phyloP scores from a whole-genome alignment of 2,797 vertebrate species.

The Cryptoprocta ferox region DNA sequence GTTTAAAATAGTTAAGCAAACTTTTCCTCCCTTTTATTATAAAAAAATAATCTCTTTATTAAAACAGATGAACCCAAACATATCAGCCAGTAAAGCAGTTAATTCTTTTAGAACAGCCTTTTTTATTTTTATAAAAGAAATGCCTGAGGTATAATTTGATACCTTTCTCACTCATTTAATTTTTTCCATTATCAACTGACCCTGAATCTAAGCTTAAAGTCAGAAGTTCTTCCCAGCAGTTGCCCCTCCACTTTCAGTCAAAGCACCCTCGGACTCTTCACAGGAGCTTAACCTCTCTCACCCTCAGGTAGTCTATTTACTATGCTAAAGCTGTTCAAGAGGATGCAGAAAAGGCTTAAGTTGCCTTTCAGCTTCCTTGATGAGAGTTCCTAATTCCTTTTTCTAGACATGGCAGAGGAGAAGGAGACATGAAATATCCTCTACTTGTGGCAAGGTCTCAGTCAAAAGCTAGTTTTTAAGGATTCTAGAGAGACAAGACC shows the following conservation, averaged over 20 bases:
- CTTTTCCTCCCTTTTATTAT: conserved; percentile 66
- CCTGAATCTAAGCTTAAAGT: conserved; percentile 39
- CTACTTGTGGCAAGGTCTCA: neutral
- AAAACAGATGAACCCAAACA: conserved; percentile 67
- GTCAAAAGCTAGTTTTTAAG: conserved; percentile 27
- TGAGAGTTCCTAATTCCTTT: conserved; percentile 40
- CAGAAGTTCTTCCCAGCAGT: neutral
- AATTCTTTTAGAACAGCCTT: conserved; percentile 66
- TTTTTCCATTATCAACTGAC: conserved; percentile 67
- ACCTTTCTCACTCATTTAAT: conserved; percentile 61
- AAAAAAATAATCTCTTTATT: conserved; percentile 73
- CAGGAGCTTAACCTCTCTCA: neutral
- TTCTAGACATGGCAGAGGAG: neutral
- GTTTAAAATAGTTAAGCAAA: conserved; percentile 75
- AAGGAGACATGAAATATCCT: neutral
- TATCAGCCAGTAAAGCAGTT: conserved; percentile 67
- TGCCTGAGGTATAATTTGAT: conserved; percentile 67
- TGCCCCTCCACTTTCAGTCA: neutral
- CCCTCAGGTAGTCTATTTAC: neutral
- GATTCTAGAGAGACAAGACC: neutral
- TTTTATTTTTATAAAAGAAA: conserved; percentile 51
- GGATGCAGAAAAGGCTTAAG: neutral
- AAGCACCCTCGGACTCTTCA: neutral
- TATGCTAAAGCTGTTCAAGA: neutral
- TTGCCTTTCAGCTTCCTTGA: neutral